Evolutionary conservation across 2,113 vertebrate genomes (phyloP).

Genomic region (Donacobius atricapilla): DNA sequence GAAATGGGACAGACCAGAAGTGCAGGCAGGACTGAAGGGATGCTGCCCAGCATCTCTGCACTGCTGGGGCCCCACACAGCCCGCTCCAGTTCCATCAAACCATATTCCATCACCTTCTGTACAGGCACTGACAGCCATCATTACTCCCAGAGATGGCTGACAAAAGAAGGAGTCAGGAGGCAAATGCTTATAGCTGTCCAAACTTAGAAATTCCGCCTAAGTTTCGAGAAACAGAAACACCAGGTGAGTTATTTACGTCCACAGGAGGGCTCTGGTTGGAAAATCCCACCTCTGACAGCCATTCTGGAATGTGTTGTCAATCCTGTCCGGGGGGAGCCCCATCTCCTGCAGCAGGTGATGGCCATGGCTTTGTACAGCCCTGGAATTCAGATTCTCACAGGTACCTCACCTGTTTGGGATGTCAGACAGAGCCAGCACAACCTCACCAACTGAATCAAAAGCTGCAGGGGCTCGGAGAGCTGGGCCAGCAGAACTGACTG

Average conservation of each 20-base stretch:
- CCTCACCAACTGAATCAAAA: background rate
- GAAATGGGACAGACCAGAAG: background rate
- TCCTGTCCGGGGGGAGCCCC: background rate
- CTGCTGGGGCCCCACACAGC: background rate
- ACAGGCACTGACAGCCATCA: background rate
- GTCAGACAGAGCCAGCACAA: background rate
- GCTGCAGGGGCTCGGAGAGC: background rate
- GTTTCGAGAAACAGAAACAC: background rate
- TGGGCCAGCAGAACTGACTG: background rate
- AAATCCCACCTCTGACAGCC: background rate
- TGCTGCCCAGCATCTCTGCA: background rate
- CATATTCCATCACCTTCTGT: background rate
- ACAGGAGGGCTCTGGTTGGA: background rate
- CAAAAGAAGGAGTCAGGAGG: background rate
- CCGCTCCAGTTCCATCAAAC: slow-evolving; percentile 39
- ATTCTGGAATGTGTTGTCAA: accelerated
- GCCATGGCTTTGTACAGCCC: background rate
- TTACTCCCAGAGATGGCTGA: background rate
- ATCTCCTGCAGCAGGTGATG: background rate
- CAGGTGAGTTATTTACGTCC: background rate
- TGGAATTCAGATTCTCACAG: background rate
- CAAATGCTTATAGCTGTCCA: background rate
- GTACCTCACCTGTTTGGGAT: background rate
- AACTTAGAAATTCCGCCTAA: background rate
- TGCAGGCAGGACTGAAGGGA: background rate